phyloP scores from a whole-genome alignment of 2,797 vertebrate species.

The Synanceia verrucosa region DNA sequence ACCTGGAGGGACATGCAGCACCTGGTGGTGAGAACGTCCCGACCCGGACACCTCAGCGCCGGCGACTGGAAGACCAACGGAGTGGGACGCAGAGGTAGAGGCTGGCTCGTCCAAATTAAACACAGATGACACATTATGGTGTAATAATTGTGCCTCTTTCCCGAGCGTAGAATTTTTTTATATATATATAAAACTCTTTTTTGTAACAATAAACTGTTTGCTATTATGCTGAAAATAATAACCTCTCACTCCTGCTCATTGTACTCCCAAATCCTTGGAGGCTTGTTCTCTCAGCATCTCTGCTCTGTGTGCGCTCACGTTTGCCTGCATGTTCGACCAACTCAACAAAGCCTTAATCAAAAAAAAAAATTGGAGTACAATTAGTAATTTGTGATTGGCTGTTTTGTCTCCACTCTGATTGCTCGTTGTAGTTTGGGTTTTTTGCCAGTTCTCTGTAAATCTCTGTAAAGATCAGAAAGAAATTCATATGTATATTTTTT shows the following conservation, averaged over 20 bases:
- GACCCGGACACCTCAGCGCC: constrained; percentile 89
- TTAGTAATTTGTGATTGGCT: neutral
- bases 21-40: constrained; percentile 92
- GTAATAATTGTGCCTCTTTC: constrained; percentile 3
- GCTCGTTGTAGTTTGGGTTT: neutral
- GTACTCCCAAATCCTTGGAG: neutral
- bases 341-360: neutral
- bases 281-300: neutral
- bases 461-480: neutral
- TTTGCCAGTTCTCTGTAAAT: neutral
- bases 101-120: neutral
- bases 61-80: constrained; percentile 95
- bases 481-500: neutral
- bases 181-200: neutral
- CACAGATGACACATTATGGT: neutral
- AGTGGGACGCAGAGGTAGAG: constrained; percentile 91
- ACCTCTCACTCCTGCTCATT: constrained; percentile 2
- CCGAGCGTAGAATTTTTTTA: neutral
- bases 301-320: neutral
- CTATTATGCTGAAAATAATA: constrained; percentile 4
- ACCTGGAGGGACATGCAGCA: constrained; percentile 99
- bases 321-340: neutral
- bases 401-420: neutral
- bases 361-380: neutral
- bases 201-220: neutral